phyloP scores from a whole-genome alignment of 2,113 vertebrate genomes.

The Phyllopteryx taeniolatus region DNA sequence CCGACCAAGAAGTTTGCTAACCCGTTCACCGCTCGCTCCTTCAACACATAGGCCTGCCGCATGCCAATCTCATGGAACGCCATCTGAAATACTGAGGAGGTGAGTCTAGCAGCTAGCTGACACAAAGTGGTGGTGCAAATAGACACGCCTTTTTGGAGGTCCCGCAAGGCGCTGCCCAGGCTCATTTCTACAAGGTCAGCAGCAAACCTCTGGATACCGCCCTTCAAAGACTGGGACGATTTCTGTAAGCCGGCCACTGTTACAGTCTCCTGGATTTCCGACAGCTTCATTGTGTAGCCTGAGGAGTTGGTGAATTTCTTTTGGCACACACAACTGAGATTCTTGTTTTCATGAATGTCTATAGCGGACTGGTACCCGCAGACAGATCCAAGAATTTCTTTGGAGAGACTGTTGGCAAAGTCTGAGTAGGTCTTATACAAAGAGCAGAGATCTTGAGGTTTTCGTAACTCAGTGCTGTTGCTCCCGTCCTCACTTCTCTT shows the following conservation, averaged over 20 bases:
- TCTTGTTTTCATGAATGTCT: slow-evolving; percentile 76
- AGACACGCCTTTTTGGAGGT: slow-evolving; percentile 91
- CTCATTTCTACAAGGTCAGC: slow-evolving; percentile 92
- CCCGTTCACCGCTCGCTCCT: slow-evolving; percentile 86
- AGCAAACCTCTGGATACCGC: slow-evolving; percentile 92
- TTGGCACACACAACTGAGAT: slow-evolving; percentile 77
- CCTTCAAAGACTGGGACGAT: slow-evolving; percentile 81
- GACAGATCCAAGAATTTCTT: slow-evolving; percentile 85
- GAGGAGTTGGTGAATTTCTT: slow-evolving; percentile 73
- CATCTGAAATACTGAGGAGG: slow-evolving; percentile 93
- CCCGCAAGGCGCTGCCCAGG: slow-evolving; percentile 89
- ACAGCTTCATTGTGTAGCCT: slow-evolving; percentile 75
- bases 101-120: slow-evolving; percentile 87
- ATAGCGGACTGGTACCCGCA: slow-evolving; percentile 76
- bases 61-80: slow-evolving; percentile 95
- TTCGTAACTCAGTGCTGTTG: slow-evolving; percentile 63
- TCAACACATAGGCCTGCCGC: slow-evolving; percentile 82
- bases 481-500: slow-evolving; percentile 60
- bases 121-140: slow-evolving; percentile 90
- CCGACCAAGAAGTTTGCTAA: slow-evolving; percentile 88
- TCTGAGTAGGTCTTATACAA: slow-evolving; percentile 81
- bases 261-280: slow-evolving; percentile 75
- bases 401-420: slow-evolving; percentile 85
- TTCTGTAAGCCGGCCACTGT: slow-evolving; percentile 76
- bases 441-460: slow-evolving; percentile 71